These are phyloP conservation scores for Streptopelia turtur DNA, from an alignment of 2,797 vertebrate genomes.

Conservation along the genomic window DNA sequence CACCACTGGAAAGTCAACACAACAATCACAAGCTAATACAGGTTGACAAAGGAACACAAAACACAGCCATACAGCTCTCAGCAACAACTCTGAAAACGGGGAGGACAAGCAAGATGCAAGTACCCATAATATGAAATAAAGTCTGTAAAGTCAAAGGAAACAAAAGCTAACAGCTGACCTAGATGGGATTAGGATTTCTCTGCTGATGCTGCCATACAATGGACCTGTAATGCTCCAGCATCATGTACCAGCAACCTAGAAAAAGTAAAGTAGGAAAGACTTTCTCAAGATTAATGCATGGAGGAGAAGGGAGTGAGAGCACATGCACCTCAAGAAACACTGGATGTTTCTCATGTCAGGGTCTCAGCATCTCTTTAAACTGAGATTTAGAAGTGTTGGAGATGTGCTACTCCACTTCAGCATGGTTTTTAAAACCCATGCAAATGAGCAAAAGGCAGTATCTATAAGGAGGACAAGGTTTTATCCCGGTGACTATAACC, in stretches of 20 bases:
- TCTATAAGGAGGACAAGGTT: background rate
- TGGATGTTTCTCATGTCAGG: background rate
- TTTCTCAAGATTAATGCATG: background rate
- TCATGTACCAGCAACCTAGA: background rate
- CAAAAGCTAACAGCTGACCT: background rate
- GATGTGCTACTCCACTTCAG: background rate
- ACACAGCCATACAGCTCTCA: background rate
- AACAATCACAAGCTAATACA: background rate
- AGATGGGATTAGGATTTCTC: background rate
- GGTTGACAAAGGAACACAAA: background rate
- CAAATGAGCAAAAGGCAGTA: background rate
- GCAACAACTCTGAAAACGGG: background rate
- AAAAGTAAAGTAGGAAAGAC: background rate
- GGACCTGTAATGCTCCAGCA: background rate
- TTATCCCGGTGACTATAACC: background rate
- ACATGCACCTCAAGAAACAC: background rate
- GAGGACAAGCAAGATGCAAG: fast-evolving
- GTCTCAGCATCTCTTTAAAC: background rate
- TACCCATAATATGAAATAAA: background rate
- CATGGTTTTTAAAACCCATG: background rate
- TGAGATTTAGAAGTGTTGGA: background rate
- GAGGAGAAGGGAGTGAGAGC: background rate
- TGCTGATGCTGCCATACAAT: background rate
- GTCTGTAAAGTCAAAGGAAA: background rate
- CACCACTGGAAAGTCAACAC: background rate